Base-by-base conservation (phyloP, 2,113 vertebrate species). In the Machaerirhynchus nigripectus region DNA sequence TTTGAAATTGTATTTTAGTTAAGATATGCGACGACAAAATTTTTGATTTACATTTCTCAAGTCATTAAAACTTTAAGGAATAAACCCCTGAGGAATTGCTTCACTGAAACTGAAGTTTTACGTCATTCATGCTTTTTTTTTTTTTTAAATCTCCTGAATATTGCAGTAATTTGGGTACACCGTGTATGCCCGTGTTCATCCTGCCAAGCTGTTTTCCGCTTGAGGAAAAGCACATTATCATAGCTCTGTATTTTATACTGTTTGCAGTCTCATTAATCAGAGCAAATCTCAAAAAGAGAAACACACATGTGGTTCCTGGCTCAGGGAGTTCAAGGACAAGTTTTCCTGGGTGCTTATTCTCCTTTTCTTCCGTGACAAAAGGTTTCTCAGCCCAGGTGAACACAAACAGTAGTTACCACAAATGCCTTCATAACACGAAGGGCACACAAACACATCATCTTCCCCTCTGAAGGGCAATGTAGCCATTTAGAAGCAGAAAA, bases 81-180 rank as follows among this genome's bases (percentile, higher is more conserved):
- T 33, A 94, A 50, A 65, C 22, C 2, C 2, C 26, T 17, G 4
- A 74, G 11, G 17, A 87, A 61, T 1, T 7, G 4, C 21, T 42
- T 67, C 15, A 67, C 4, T 87, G 11, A 37, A 93, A 89, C 37
- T 20, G 1, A 79, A 82, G 22, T 20, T 89, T 47, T 49, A 53
- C 0, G 0, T 14, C 3, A 49, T 7, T 64, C 9, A 35, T 2
- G 3, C 6, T 1, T 14, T 63, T 60, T 78, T 37, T 44, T 37
- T 44, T 39, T 20, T 37, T 3, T 11, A 2, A 2, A 28, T 15
- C 10, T 71, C 65, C 30, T 53, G 8, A 70, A 46, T 13, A 40
- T 0, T 4, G 4, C 27, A 68, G 3, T 17, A 82, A n/a, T 52
- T 39, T 39, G 16, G 18, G 35, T 26, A 55, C 73, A 78, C 3